Evolutionary conservation across 64 coral and sea anemone genomes (phyloP), one percentile per base, ranked within the genome.

Genomic region (Actinia equina): DNA sequence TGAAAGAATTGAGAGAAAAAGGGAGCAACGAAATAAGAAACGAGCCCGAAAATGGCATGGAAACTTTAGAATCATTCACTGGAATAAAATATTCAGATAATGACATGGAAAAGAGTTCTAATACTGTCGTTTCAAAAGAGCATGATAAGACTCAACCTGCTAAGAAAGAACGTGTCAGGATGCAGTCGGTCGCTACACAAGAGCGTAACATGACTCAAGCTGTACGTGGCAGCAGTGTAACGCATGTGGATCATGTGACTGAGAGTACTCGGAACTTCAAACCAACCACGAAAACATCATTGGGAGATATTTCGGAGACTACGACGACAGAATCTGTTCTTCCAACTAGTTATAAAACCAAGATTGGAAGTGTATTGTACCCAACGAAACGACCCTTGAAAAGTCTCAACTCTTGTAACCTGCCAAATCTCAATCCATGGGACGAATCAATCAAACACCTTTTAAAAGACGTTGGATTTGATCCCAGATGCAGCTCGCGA

Each of bases 391-490:
- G 58, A 11, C 14, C 77, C 60, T 27, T 58, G 10, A 19, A 37
- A 64, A 82, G 15, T 15, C 58, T 12, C 4, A 82, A 89, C 20
- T 27, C 87, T 17, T 96, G 94, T 45, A 96, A 96, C 30, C 67
- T 96, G 20, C 94, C 94, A 15, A 78, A 84, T 18, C 49, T 96
- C n/a, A 71, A 96, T 71, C 91, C 94, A 16, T 93, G 88, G 91
- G 90, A 96, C 58, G 83, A 22, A 8, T 87, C 91, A 14, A 92
- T 96, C 76, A 87, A 56, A 8, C 87, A 92, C 62, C 85, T 96
- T 18, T 78, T 92, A 41, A 62, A 25, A 15, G 90, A 93, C 23
- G 87, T 88, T 52, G 94, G 94, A 14, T 86, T 87, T 59, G 85
- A 96, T 11, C 91, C 91, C 25, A 71, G 71, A 61, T 96, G 94